Base-by-base conservation (phyloP, 2,113 vertebrate genomes). In the Calyptommatus sinebrachiatus region DNA sequence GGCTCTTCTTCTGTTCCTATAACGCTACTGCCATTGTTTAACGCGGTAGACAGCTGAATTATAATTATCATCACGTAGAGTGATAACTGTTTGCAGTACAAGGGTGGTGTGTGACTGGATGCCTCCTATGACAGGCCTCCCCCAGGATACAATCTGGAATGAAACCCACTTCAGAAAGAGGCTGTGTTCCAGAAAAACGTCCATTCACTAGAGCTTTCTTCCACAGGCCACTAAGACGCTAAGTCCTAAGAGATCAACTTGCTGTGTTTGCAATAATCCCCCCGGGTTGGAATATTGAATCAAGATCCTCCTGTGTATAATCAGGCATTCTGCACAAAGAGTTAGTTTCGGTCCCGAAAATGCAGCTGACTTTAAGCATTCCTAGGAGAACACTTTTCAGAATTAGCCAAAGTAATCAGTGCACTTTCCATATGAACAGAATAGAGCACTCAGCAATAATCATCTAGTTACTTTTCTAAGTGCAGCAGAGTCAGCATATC, bases 371-470 rank as follows among this genome's bases (percentile, higher is more conserved):
- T 57, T n/a, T 68, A 50, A 67, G 31, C 67, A 24, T 41, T 73
- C 48, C 79, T 60, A n/a, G 29, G 71, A 73, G 71, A 65, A 66
- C 29, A 57, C 24, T 80, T 20, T 57, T n/a, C n/a, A n/a, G 63
- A 48, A 50, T n/a, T 67, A 46, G 46, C 62, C 79, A 80, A 67
- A 67, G 28, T 28, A 53, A 45, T 21, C 45, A 48, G 9, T 48
- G 53, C 46, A 65, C 63, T 80, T 67, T 74, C 41, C 63, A 60
- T 67, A 73, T n/a, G 16, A 73, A 57, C 18, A 57, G 29, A 80
- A 66, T 24, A n/a, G 22, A 73, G 73, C 16, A 57, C 45, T 57
- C 78, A 80, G 78, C 46, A 80, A 18, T 66, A 80, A 80, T 57
- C 8, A 29, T 65, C n/a, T 18, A 3, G 10, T 50, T 31, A 71